phyloP scores from a whole-genome alignment of 2,888 invertebrate species.

The Cataglyphis albicans region DNA sequence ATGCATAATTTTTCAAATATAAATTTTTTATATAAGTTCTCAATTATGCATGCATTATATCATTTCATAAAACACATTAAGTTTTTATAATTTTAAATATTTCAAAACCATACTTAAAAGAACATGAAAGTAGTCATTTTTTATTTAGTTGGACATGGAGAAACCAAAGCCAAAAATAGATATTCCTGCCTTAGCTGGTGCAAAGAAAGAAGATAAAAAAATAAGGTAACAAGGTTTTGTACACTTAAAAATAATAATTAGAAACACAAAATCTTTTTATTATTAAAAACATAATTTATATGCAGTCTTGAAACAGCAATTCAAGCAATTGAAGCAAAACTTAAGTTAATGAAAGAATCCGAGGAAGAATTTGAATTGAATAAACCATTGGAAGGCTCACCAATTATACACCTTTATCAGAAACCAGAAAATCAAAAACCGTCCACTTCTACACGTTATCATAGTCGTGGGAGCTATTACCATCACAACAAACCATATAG shows the following conservation, averaged over 20 bases:
- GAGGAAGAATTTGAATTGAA: slow-evolving; percentile 92
- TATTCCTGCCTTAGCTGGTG: slow-evolving; percentile 92
- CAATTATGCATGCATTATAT: slow-evolving; percentile 16
- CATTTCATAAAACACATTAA: slow-evolving; percentile 22
- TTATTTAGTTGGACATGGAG: slow-evolving; percentile 90
- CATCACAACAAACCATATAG: slow-evolving; percentile 83
- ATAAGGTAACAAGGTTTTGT: slow-evolving; percentile 79
- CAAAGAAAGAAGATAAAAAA: slow-evolving; percentile 88
- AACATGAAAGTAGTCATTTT: slow-evolving; percentile 29
- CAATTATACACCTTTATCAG: slow-evolving; percentile 91
- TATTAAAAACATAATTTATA: slow-evolving; percentile 27
- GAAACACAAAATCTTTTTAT: neutral
- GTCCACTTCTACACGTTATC: slow-evolving; percentile 82
- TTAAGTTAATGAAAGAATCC: slow-evolving; percentile 91
- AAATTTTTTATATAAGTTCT: neutral
- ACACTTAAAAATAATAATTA: neutral
- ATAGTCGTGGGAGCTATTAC: slow-evolving; percentile 78
- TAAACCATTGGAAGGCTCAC: slow-evolving; percentile 90
- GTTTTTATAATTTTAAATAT: slow-evolving; percentile 1
- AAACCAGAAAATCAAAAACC: slow-evolving; percentile 83
- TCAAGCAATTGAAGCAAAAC: slow-evolving; percentile 95
- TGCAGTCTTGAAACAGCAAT: slow-evolving; percentile 92
- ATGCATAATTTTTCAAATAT: neutral
- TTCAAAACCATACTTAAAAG: neutral
- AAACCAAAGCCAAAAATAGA: slow-evolving; percentile 92